Base-by-base conservation (phyloP, 2,113 vertebrate genomes). In the Lophura nycthemera region DNA sequence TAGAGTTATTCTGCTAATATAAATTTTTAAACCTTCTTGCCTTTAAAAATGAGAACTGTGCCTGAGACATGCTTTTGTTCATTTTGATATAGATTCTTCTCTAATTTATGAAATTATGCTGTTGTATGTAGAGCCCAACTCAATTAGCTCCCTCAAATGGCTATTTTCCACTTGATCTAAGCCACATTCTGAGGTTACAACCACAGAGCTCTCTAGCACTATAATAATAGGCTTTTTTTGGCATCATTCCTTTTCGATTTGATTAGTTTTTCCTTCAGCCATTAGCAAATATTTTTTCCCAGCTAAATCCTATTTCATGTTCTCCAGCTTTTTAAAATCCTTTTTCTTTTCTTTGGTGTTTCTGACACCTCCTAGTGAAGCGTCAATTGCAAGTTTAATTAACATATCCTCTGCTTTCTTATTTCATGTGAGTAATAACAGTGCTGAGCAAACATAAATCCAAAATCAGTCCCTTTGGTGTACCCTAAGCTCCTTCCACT, bases 351-450 rank as follows among this genome's bases (percentile, higher is more conserved):
- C 15, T 79, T 79, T 64, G 30, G 25, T 74, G 38, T 64, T 92
- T 83, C 52, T 86, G 72, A 88, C 75, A 92, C 67, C 38, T 85
- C 36, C 60, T 52, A 88, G 34, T 15, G 27, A 95, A 77, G 69
- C 57, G 82, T 74, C 93, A 94, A 57, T 40, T 92, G 22, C 8
- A 92, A 78, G 38, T 94, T 95, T 95, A 93, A 95, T 93, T 91
- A 93, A 93, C 95, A 86, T 64, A 73, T 64, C 24, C 38, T 77
- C 29, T 32, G 54, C 8, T 34, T 83, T 67, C 27, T 78, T 80
- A 63, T 88, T 86, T 64, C 52, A 83, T 8, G 19, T 4, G 1
- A 71, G 17, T 24, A 63, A 52, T 5, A 20, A 92, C 92, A 94
- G 86, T 69, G 74, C 13, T 30, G 57, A 80, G 47, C 40, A 66